Evolutionary conservation across 2,797 vertebrate genomes (phyloP).

Genomic region (Periparus ater): DNA sequence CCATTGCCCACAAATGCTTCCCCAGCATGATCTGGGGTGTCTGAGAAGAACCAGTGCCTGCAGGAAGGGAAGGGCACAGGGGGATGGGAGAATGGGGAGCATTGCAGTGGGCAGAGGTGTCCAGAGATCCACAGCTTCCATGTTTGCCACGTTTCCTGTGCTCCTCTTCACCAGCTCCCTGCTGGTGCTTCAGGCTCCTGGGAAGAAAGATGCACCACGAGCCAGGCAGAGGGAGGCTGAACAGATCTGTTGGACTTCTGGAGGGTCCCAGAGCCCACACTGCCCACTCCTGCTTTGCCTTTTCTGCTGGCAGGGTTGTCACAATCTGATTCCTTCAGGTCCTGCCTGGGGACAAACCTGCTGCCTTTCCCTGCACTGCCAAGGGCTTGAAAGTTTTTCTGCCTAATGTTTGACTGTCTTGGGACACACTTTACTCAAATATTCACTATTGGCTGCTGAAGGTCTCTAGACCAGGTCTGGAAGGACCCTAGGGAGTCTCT

Average conservation of each 20-base stretch:
- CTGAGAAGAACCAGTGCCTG: background rate
- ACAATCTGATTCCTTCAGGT: background rate
- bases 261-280: background rate
- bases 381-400: background rate
- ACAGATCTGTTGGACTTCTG: background rate
- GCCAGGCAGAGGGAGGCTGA: background rate
- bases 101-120: accelerated
- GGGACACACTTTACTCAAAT: background rate
- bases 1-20: background rate
- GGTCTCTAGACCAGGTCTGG: background rate
- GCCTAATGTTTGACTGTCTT: background rate
- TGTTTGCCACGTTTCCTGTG: background rate
- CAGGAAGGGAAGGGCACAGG: background rate
- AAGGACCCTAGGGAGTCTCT: background rate
- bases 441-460: background rate
- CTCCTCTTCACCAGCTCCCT: background rate
- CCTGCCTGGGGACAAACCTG: background rate
- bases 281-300: background rate
- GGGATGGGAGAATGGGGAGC: background rate
- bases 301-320: background rate
- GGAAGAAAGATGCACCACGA: background rate
- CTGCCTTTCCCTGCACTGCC: background rate
- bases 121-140: background rate
- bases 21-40: background rate
- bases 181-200: background rate